Evolutionary conservation across 1,140 invertebrate species (phyloP).

Genomic region (Cydia fagiglandana): DNA sequence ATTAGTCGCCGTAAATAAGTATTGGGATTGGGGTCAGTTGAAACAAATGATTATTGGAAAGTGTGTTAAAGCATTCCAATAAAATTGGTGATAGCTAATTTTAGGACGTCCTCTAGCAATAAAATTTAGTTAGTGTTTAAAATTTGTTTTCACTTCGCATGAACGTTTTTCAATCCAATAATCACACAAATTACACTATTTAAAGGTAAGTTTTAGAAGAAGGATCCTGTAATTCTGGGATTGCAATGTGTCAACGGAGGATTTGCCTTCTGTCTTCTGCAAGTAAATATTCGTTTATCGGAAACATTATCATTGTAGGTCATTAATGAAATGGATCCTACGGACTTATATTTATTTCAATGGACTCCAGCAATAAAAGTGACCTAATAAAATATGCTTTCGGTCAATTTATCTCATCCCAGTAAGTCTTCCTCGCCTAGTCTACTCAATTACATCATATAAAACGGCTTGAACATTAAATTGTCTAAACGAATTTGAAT

Average conservation of each 20-base stretch:
- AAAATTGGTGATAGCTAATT: not conserved
- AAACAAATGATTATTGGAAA: not conserved
- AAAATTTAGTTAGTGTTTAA: not conserved
- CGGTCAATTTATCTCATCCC: slow-evolving; percentile 6
- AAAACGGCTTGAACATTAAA: slow-evolving; percentile 24
- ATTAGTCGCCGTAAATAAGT: not conserved
- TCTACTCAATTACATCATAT: slow-evolving; percentile 21
- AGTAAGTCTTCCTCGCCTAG: not conserved
- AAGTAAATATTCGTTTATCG: too few species aligned
- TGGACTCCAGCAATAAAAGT: slow-evolving; percentile 1
- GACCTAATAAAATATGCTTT: not conserved
- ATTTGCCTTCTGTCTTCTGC: too few species aligned
- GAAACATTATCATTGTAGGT: too few species aligned
- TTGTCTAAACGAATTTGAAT: slow-evolving; percentile 27
- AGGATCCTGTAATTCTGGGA: too few species aligned
- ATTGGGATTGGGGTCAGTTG: slow-evolving; percentile 4
- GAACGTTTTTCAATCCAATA: too few species aligned
- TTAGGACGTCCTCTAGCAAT: not conserved
- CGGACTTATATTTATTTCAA: not conserved
- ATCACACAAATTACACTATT: too few species aligned
- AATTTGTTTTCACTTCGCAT: too few species aligned
- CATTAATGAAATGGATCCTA: too few species aligned
- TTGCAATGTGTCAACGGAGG: too few species aligned
- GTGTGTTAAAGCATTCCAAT: not conserved
- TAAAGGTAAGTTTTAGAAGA: too few species aligned